These are phyloP conservation scores for Peromyscus polionotus DNA, from an alignment of 2,113 vertebrate genomes.

Conservation along the genomic window DNA sequence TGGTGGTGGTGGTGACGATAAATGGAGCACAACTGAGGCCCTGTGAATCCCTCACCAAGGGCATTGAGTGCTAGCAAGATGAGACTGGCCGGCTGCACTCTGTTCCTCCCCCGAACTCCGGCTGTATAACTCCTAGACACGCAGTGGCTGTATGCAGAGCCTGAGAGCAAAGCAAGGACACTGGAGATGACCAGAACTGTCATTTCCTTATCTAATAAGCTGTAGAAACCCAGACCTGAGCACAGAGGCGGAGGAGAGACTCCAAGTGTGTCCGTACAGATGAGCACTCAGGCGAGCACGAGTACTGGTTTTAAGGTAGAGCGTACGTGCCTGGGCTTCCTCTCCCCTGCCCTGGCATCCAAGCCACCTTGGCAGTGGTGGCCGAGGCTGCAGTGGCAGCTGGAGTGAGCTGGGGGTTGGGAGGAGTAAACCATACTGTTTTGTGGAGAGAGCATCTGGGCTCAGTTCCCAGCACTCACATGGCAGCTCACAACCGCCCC, in stretches of 20 bases:
- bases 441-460: background rate
- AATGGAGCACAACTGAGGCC: slow-evolving; percentile 11
- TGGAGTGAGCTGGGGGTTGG: background rate
- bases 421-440: background rate
- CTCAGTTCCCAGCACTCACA: background rate
- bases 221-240: background rate
- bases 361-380: background rate
- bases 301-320: background rate
- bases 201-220: background rate
- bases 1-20: background rate
- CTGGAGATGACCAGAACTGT: background rate
- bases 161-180: background rate
- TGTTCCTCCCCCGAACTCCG: background rate
- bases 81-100: background rate
- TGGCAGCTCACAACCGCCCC: background rate
- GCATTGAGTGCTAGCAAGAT: background rate
- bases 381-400: background rate
- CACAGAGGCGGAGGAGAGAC: background rate
- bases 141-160: background rate
- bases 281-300: background rate
- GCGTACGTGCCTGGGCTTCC: background rate
- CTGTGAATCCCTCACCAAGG: background rate
- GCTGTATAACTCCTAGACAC: background rate
- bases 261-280: background rate
- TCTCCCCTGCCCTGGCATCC: background rate